Evolutionary conservation across 2,113 vertebrate genomes (phyloP).

Genomic region (Atherinomorus stipes): DNA sequence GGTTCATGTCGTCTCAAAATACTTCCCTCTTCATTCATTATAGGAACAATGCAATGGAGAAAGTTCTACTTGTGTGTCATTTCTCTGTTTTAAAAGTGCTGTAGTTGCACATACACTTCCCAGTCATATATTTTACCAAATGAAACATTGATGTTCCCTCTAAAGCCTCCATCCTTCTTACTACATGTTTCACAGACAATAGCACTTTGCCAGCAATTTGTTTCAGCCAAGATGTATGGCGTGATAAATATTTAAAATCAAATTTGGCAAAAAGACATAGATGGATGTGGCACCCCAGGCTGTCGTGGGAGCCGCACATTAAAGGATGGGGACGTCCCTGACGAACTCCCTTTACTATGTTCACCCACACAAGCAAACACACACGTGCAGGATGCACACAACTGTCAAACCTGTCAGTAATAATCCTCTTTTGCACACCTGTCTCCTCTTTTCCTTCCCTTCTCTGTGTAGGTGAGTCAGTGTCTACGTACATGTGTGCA

Average conservation of each 20-base stretch:
- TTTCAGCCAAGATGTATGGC: constrained; percentile 96
- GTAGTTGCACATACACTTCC: constrained; percentile 83
- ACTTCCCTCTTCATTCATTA: neutral
- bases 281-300: constrained; percentile 90
- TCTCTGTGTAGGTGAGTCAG: constrained; percentile 37
- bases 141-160: constrained; percentile 99
- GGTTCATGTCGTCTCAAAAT: constrained; percentile 15
- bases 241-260: constrained; percentile 99
- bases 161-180: constrained; percentile 98
- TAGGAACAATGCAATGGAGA: constrained; percentile 23
- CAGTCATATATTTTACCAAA: constrained; percentile 94
- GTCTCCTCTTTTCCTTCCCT: neutral
- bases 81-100: constrained; percentile 75
- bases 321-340: constrained; percentile 61
- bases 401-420: neutral
- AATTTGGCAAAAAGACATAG: constrained; percentile 99
- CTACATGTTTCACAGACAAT: constrained; percentile 93
- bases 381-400: constrained; percentile 4
- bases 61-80: constrained; percentile 73
- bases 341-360: constrained; percentile 24
- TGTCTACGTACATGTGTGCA: neutral
- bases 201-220: constrained; percentile 98
- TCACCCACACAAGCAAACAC: constrained; percentile 7
- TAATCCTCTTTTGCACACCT: neutral
- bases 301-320: constrained; percentile 83